Conservation (phyloP, 2,888 invertebrate species). For the Clepsis dumicolana region DNA sequence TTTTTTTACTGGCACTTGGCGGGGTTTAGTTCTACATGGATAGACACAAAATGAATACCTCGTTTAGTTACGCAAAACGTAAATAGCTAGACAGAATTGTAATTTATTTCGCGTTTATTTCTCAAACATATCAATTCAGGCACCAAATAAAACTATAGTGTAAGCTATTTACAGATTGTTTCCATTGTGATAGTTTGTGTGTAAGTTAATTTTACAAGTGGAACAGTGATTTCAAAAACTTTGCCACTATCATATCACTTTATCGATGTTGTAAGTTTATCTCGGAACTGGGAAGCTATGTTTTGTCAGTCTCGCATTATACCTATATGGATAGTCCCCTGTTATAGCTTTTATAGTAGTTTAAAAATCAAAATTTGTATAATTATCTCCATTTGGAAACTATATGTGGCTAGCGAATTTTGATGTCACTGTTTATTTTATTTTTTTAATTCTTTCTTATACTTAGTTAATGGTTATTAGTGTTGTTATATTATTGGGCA, state of each 20-base stretch:
- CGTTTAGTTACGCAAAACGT: conserved; percentile 80
- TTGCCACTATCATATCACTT: conserved; percentile 58
- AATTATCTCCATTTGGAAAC: conserved; percentile 58
- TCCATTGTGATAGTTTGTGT: conserved; percentile 70
- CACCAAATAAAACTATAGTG: conserved; percentile 83
- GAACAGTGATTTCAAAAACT: conserved; percentile 64
- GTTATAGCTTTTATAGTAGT: conserved; percentile 74
- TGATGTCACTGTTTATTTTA: conserved; percentile 67
- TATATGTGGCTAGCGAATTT: conserved; percentile 62
- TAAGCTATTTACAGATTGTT: conserved; percentile 77
- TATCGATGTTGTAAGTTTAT: conserved; percentile 64
- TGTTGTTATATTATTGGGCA: conserved; percentile 70
- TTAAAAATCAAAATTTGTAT: conserved; percentile 70
- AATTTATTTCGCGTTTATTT: conserved; percentile 81
- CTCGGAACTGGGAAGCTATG: conserved; percentile 55
- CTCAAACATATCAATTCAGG: conserved; percentile 84
- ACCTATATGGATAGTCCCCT: conserved; percentile 62
- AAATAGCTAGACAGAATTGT: conserved; percentile 79
- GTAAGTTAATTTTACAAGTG: conserved; percentile 62
- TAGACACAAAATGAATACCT: conserved; percentile 84
- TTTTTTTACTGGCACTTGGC: conserved; percentile 71
- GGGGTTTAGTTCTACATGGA: conserved; percentile 72
- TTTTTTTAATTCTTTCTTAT: conserved; percentile 57
- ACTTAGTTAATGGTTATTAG: conserved; percentile 56
- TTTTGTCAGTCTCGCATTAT: conserved; percentile 58